Percentiles rank a stretch among this genome's conserved stretches.
These are phyloP conservation scores for Pollicipes pollicipes DNA, from an alignment of 1,140 invertebrate species.

Conservation along the genomic window DNA sequence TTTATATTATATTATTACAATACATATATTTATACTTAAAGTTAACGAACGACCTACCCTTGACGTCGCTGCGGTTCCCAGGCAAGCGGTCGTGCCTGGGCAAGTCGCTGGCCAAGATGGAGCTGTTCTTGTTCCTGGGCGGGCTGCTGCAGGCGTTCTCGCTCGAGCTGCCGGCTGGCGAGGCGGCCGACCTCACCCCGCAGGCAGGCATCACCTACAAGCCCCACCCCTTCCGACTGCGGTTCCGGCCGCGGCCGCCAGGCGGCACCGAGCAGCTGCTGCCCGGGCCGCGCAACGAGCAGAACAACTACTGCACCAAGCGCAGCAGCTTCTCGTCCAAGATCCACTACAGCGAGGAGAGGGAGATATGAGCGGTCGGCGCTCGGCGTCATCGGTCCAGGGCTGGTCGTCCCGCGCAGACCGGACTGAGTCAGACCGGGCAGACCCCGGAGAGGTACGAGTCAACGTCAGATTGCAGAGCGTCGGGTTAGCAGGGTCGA, in stretches of 20 bases:
- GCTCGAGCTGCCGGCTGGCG: not conserved
- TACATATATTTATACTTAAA: no score
- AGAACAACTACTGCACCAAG: not conserved
- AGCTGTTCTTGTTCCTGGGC: not conserved
- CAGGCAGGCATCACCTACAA: not conserved
- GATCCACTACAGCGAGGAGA: not conserved
- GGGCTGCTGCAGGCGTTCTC: not conserved
- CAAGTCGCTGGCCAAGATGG: slow-evolving; percentile 1
- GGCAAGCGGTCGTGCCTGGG: not conserved
- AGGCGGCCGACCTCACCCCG: not conserved
- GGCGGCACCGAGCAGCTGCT: not conserved
- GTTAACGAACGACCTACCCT: no score
- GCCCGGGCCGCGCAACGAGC: not conserved
- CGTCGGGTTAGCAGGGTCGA: no score
- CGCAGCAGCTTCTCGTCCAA: not conserved
- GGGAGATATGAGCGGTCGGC: not conserved
- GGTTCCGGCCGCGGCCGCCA: not conserved
- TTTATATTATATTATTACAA: no score
- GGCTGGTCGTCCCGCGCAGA: no score
- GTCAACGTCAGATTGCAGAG: no score
- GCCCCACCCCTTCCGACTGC: not conserved
- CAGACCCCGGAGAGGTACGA: no score
- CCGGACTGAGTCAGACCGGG: no score
- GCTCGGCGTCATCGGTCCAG: no score
- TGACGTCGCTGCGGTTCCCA: not conserved